A percentile compares a stretch with the other conserved stretches of the same genome.
These are phyloP conservation scores for Phalloptychus januarius DNA, from an alignment of 2,797 vertebrate species.

Conservation along the genomic window DNA sequence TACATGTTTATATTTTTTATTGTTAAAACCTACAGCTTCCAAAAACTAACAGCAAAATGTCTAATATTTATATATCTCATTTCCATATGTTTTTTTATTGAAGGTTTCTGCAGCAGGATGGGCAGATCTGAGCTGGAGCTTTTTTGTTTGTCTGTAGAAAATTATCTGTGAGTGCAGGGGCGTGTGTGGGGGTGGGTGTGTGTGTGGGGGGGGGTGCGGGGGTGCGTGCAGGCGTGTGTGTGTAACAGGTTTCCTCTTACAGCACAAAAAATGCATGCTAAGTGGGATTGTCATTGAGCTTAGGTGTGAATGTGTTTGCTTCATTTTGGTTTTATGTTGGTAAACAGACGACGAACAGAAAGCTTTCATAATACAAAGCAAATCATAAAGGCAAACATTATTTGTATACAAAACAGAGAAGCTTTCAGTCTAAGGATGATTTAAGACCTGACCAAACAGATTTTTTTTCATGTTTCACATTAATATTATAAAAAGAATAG, in stretches of 20 bases:
- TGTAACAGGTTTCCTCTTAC: neutral
- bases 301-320: neutral
- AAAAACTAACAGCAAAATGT: neutral
- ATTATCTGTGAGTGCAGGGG: neutral
- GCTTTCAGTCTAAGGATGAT: neutral
- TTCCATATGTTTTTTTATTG: neutral
- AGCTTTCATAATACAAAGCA: neutral
- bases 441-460: neutral
- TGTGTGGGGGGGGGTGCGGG: too few relatives aligned
- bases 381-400: neutral
- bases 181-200: neutral
- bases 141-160: neutral
- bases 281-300: neutral
- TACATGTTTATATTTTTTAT: neutral
- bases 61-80: neutral
- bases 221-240: neutral
- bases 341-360: neutral
- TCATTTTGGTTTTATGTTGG: neutral
- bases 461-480: neutral
- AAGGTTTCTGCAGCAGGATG: neutral
- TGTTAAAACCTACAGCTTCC: neutral
- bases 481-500: neutral
- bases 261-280: neutral
- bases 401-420: neutral
- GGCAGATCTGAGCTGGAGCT: neutral